Base-by-base conservation (phyloP, 2,797 vertebrate genomes). In the Sebastes jordani region DNA sequence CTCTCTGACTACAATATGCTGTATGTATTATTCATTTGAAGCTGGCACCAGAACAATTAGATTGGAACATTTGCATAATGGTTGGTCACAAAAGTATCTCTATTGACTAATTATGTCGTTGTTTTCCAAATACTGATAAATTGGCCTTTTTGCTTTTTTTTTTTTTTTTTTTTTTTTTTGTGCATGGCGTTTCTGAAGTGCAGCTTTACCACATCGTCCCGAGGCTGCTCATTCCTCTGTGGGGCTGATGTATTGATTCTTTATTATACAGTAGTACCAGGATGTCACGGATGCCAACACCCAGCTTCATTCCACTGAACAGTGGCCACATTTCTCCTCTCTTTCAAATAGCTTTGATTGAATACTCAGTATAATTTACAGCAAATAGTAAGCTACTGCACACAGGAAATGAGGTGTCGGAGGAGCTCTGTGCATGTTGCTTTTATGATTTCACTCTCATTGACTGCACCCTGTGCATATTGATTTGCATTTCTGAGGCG, bases 21-120 rank as follows among this genome's bases (percentile, higher is more conserved):
- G 63, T 82, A 87, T 95, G 85, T 80, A 93, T 95, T 93, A 94
- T 95, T 95, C 90, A 94, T 92, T 84, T 88, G 78, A 91, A 91
- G 82, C 63, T 80, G 82, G 86, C 78, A 90, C 82, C 74, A 83
- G 83, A 90, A 91, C 88, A 92, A 92, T 92, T 91, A 90, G 75
- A 91, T 88, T 78, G n/a, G 38, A 76, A 68, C 73, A 93, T 94
- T 92, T 93, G 85, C 94, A 90, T 94, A 94, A 94, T 91, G 88
- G 82, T 91, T 74, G 83, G 86, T 89, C 88, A 91, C 82, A 89
- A 90, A 92, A 90, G 61, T 84, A 85, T 94, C 86, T 92, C 81
- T 75, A 63, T 88, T 91, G 87, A 92, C 86, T 91, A 94, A 93
- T 93, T 91, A 91, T 86, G 83, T 89, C 32, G 30, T 74, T 83